Conservation (phyloP, 2,113 vertebrate species). For the Onychorhynchus coronatus region DNA sequence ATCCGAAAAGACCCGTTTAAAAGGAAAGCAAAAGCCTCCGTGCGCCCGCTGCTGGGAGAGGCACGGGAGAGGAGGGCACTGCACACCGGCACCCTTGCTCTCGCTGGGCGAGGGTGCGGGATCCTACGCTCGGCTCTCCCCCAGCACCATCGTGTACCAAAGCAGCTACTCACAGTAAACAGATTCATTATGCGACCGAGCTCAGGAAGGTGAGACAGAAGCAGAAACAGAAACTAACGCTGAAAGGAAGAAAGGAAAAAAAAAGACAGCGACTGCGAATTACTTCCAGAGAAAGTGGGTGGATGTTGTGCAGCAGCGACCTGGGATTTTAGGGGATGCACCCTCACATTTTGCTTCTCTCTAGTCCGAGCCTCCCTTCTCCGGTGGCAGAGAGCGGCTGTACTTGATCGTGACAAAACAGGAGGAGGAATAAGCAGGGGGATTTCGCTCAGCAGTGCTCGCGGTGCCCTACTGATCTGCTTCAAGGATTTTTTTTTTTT, state of each 20-base stretch:
- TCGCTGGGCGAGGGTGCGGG: not conserved
- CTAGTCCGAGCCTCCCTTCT: not conserved
- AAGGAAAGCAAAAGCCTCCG: not conserved
- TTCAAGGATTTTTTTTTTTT: not conserved
- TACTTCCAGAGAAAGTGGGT: slow-evolving; percentile 45
- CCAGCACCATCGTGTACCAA: not conserved
- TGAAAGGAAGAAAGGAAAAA: not conserved
- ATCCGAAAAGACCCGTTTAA: not conserved
- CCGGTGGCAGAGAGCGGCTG: not conserved
- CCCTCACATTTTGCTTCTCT: not conserved
- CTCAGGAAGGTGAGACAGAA: not conserved
- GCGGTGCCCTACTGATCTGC: not conserved
- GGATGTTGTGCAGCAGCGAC: slow-evolving; percentile 22
- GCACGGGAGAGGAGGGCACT: not conserved
- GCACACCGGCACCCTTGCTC: not conserved
- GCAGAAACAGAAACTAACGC: slow-evolving; percentile 1
- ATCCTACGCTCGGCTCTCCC: not conserved
- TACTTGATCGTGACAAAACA: not conserved
- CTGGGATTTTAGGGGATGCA: slow-evolving; percentile 16
- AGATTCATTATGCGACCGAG: not conserved
- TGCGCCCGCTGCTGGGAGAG: not conserved
- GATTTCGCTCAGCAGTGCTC: not conserved
- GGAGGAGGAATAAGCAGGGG: not conserved
- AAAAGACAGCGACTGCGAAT: not conserved
- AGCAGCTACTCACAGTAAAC: not conserved